Evolutionary conservation across 2,888 invertebrate genomes (phyloP), one percentile per base, ranked within the genome.

Genomic region (Nemurella pictetii): DNA sequence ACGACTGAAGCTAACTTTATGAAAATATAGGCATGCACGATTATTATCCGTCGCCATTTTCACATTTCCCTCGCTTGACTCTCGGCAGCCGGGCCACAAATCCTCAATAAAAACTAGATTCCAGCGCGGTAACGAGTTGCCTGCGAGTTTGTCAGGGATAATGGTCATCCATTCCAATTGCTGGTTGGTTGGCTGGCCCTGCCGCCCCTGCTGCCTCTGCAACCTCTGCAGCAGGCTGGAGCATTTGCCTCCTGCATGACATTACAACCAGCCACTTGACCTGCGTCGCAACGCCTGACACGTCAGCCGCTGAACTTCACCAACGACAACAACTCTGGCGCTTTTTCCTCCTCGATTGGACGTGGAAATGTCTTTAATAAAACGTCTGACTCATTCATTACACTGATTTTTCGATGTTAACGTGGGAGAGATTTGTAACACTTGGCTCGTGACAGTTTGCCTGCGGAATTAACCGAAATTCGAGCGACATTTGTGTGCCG

Each of bases 361-460:
- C 29, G 32, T 75, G 29, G 80, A n/a, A 5, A 35, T 30, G 29
- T 81, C 32, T 30, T 36, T 35, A 81, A 81, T 81, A 35, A 81
- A 81, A 81, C 35, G 35, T 81, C 35, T 81, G 80, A 81, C 35
- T 81, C 80, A 80, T 80, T 26, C 30, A 81, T 81, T 30, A 81
- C 80, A 35, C 35, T 81, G 80, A 81, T 81, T 81, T 35, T 35
- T 35, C 36, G 12, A 20, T 32, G 29, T 29, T 30, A 28, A 80
- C 36, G 80, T 81, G 80, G 80, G 80, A 81, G 80, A 78, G 75
- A 75, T 27, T 75, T 75, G 75, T 28, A 75, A 28, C 75, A 75
- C 75, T 55, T 55, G 55, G 55, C 55, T 55, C 15, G 55, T 55
- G 55, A 3, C 55, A 55, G 55, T 55, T 7, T 20, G 15, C 2